These are phyloP conservation scores for Diploscapter pachys DNA, from an alignment of 1,140 invertebrate species.

Conservation along the genomic window DNA sequence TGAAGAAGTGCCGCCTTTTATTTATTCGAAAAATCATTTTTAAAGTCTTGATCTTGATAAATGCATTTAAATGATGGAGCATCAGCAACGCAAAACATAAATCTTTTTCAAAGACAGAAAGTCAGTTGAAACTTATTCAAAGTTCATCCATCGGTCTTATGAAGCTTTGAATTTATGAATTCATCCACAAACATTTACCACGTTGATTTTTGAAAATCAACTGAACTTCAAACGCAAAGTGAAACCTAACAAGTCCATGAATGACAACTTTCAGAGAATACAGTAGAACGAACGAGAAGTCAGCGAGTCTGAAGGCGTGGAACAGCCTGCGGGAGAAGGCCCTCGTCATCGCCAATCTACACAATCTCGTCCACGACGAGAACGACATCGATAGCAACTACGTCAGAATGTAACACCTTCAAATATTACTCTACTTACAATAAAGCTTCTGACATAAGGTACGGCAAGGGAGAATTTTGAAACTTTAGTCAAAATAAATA, in stretches of 20 bases:
- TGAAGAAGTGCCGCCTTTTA: no score
- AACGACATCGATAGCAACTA: neutral
- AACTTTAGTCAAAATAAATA: no score
- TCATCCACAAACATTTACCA: no score
- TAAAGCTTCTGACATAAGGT: neutral
- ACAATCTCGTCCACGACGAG: neutral
- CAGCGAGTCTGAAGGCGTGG: neutral
- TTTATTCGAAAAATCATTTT: no score
- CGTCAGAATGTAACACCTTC: no score
- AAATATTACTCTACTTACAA: neutral
- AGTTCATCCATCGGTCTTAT: neutral
- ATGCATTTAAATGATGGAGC: neutral
- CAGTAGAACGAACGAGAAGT: no score
- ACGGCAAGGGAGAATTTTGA: neutral
- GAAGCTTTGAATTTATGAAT: no score
- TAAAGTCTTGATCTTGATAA: no score
- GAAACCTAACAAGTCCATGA: no score
- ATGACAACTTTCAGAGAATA: no score
- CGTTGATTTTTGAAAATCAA: no score
- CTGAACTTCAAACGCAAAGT: no score
- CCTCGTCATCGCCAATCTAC: neutral
- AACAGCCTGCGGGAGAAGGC: neutral
- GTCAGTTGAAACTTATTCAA: neutral
- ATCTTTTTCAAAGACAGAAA: slow-evolving; percentile 8
- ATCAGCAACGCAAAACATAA: neutral